Percentiles rank a stretch among this genome's conserved stretches.
Conservation (phyloP, 2,888 invertebrate genomes). For the Thymelicus acteon region DNA sequence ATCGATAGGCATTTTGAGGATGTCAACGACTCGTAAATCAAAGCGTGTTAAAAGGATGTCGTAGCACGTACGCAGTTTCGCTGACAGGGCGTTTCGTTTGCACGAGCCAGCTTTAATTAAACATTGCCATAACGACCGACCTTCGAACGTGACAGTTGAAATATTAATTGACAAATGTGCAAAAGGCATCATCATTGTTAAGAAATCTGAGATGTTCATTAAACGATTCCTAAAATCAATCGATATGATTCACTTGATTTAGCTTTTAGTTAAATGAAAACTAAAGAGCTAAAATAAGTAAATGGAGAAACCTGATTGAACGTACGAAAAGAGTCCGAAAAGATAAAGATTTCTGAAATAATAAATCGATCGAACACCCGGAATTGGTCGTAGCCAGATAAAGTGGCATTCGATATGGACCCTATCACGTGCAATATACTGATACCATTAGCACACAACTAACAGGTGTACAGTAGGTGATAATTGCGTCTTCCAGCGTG, state of each 20-base stretch:
- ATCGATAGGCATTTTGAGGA: slow-evolving; percentile 64
- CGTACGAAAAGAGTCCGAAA: too few species aligned
- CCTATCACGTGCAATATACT: slow-evolving; percentile 49
- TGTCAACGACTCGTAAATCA: slow-evolving; percentile 67
- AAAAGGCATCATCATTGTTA: slow-evolving; percentile 32
- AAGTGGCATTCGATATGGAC: slow-evolving; percentile 36
- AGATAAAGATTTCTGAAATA: too few species aligned
- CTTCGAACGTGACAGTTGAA: slow-evolving; percentile 60
- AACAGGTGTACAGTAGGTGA: slow-evolving; percentile 65
- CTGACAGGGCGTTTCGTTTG: slow-evolving; percentile 47
- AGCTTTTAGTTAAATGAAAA: too few species aligned
- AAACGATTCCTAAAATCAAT: neutral
- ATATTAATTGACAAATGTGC: slow-evolving; percentile 62
- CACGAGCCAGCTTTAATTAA: slow-evolving; percentile 69
- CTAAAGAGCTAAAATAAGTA: too few species aligned
- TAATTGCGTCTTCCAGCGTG: slow-evolving; percentile 63
- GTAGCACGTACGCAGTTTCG: slow-evolving; percentile 37
- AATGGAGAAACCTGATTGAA: too few species aligned
- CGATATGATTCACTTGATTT: too few species aligned
- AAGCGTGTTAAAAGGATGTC: slow-evolving; percentile 63
- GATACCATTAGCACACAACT: slow-evolving; percentile 54
- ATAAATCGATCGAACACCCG: neutral
- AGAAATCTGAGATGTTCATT: neutral
- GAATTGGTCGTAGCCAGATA: slow-evolving; percentile 51
- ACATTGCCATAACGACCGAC: slow-evolving; percentile 63